phyloP scores from a whole-genome alignment of 2,113 vertebrate genomes.

The Spilogale gracilis region DNA sequence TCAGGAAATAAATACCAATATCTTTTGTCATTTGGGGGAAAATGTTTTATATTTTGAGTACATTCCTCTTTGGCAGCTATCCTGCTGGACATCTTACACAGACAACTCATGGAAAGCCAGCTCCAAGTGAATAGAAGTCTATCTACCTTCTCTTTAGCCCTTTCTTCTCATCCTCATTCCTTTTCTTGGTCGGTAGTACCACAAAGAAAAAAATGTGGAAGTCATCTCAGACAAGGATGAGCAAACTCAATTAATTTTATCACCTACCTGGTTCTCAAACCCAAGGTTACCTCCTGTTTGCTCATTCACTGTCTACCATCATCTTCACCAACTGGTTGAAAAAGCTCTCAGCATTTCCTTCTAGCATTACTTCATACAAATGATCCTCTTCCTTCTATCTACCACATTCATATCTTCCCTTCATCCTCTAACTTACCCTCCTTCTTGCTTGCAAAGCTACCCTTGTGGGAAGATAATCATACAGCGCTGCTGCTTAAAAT shows the following conservation, averaged over 20 bases:
- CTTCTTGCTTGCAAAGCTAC: neutral
- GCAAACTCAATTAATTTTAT: neutral
- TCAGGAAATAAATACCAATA: neutral
- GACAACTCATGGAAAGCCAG: neutral
- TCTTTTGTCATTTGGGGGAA: neutral
- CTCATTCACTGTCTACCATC: neutral
- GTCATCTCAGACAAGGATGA: neutral
- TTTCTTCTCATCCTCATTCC: neutral
- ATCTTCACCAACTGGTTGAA: neutral
- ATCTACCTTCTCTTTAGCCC: neutral
- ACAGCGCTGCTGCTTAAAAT: neutral
- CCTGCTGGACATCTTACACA: neutral
- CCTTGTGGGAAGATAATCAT: neutral
- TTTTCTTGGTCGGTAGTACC: neutral
- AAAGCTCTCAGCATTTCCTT: neutral
- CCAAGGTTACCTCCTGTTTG: neutral
- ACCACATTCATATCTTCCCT: neutral
- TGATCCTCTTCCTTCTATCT: neutral
- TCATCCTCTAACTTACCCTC: neutral
- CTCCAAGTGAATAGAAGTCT: neutral
- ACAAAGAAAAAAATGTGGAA: neutral
- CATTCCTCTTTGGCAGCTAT: neutral
- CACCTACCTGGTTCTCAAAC: neutral
- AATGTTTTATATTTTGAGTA: neutral
- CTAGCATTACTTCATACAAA: accelerated